Evolutionary conservation across 2,113 vertebrate genomes (phyloP), one percentile per base, ranked within the genome.

Genomic region (Silurus glanis): DNA sequence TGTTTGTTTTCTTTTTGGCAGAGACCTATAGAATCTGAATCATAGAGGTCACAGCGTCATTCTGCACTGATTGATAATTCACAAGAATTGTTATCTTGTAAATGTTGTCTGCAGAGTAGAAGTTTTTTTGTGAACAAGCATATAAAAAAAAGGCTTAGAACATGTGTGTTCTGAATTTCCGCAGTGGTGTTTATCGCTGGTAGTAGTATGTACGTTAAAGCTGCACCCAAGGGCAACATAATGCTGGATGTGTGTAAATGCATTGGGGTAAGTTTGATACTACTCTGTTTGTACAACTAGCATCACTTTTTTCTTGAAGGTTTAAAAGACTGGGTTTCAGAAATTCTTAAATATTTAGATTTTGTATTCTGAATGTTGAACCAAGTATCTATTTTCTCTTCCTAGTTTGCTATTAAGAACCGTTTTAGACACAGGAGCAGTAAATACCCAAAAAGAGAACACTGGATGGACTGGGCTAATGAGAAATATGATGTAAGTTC

Each of bases 401-500:
- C 71, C 89, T 92, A 99, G 98, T 99, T 98, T 96, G 96, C 97
- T 82, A 84, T 99, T 87, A 95, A 92, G 91, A 99, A 99, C 88
- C 95, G 97, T 86, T 97, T 94, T 88, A 94, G 0, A 59, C 97
- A 99, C 91, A 94, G 95, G 89, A 95, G 96, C 91, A 95, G 92
- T 0, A 0, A 80, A 10, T 95, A 89, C 86, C 96, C 97, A 45
- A 97, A 96, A 93, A 97, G 96, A 90, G 85, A 95, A 8, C 98
- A 99, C 92, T 99, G 98, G 97, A 91, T 99, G 91, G 98, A 99
- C 94, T 99, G 98, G 98, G 97, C 98, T 0, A 93, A 90, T 5
- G 98, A 98, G 37, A 97, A 96, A 84, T 99, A 99, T 28, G 93
- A 96, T 0, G 98, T 99, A 93, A 92, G 96, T 93, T 58, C 28